Conservation (phyloP, 2,113 vertebrate genomes). For the Cricetomys ansorgei region DNA sequence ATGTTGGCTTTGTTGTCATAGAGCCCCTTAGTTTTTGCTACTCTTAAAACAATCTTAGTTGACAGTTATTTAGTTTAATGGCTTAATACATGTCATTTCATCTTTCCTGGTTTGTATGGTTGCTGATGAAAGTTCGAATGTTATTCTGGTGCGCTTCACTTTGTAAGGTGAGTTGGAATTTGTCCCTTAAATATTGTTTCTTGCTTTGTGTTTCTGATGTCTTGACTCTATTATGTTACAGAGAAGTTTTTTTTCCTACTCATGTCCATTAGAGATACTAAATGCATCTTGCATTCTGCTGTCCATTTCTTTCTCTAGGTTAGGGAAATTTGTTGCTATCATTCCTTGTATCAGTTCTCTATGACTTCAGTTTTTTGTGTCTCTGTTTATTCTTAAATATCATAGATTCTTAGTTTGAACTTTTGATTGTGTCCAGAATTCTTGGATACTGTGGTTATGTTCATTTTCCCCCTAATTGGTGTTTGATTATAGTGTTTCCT, state of each 20-base stretch:
- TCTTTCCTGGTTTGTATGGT: background rate
- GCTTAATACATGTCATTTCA: background rate
- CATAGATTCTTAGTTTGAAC: background rate
- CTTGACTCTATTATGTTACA: background rate
- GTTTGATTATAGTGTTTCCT: background rate
- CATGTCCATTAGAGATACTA: background rate
- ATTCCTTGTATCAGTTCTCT: background rate
- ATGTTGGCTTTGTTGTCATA: background rate
- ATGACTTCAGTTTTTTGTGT: background rate
- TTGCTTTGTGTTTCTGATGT: background rate
- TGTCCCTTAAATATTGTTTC: background rate
- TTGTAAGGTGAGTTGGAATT: background rate
- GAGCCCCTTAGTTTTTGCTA: background rate
- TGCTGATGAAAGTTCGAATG: background rate
- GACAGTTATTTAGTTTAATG: background rate
- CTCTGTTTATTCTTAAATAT: background rate
- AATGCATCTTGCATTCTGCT: too few species aligned
- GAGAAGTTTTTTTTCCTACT: background rate
- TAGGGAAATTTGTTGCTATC: background rate
- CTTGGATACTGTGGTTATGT: background rate
- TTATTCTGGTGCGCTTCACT: background rate
- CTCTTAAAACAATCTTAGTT: background rate
- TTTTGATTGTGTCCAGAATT: background rate
- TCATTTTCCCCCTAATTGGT: background rate
- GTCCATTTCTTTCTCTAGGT: background rate